phyloP scores from a whole-genome alignment of 1,140 invertebrate species.

The Psilanteris sp. region DNA sequence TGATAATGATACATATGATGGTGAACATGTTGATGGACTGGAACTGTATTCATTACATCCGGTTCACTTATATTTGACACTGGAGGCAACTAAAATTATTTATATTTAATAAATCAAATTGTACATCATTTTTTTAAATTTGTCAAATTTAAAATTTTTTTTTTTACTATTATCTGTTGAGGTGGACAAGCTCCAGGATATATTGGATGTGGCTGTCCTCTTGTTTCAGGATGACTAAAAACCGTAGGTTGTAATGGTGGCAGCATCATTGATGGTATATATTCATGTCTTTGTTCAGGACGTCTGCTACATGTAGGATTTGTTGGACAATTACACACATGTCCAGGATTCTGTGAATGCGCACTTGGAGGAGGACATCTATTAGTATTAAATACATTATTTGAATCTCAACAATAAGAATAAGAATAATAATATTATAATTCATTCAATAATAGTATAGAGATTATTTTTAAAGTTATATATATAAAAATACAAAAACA shows the following conservation, averaged over 20 bases:
- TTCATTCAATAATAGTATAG: too few species aligned
- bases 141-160: too few species aligned
- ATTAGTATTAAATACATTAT: constrained; percentile 34
- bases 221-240: constrained; percentile 79
- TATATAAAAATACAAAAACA: too few species aligned
- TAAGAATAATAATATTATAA: too few species aligned
- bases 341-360: constrained; percentile 63
- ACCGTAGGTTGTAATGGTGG: constrained; percentile 79
- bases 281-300: constrained; percentile 22
- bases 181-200: constrained; percentile 63
- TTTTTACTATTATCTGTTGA: constrained; percentile 65
- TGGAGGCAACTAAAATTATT: constrained; percentile 65
- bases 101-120: too few species aligned
- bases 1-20: constrained; percentile 85
- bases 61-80: constrained; percentile 56
- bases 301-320: constrained; percentile 58
- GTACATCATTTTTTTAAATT: too few species aligned
- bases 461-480: too few species aligned
- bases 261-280: constrained; percentile 49
- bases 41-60: constrained; percentile 65
- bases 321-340: constrained; percentile 52
- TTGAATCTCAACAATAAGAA: too few species aligned
- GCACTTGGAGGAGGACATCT: constrained; percentile 65
- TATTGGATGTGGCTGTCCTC: constrained; percentile 65
- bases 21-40: constrained; percentile 82